Conservation (phyloP, 2,797 vertebrate genomes). For the Dermochelys coriacea region DNA sequence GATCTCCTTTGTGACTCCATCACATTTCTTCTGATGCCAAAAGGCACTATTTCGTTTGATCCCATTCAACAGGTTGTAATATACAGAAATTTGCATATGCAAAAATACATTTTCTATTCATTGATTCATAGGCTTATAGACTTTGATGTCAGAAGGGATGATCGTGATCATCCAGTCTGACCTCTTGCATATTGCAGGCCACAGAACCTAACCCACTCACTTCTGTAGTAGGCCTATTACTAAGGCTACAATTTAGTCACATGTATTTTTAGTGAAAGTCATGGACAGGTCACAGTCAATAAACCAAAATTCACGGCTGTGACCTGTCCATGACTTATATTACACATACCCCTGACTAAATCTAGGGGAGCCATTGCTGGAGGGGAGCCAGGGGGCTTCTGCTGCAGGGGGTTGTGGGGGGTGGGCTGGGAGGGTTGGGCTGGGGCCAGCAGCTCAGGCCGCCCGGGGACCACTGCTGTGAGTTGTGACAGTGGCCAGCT, state of each 20-base stretch:
- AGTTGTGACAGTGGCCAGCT: too few species aligned
- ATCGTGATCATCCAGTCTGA: neutral
- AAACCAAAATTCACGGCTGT: too few species aligned
- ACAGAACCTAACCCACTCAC: neutral
- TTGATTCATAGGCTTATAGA: neutral
- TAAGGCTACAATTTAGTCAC: too few species aligned
- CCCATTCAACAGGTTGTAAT: neutral
- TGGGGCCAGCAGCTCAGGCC: neutral
- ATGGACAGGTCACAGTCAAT: too few species aligned
- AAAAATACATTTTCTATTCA: neutral
- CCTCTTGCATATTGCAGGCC: neutral
- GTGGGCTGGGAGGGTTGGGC: neutral
- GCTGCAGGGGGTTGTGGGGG: neutral
- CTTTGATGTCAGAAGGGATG: neutral
- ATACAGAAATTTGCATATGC: neutral
- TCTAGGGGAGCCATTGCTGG: neutral
- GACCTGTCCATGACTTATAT: too few species aligned
- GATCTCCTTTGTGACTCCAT: conserved; percentile 43
- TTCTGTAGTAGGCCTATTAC: neutral
- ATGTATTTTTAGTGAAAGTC: too few species aligned
- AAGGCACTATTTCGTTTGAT: neutral
- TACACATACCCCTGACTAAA: neutral
- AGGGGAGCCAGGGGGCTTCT: neutral
- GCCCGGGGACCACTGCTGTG: too few species aligned
- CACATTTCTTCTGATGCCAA: conserved; percentile 30